Evolutionary conservation across 2,113 vertebrate genomes (phyloP).

Genomic region (Rhinopomastus cyanomelas): DNA sequence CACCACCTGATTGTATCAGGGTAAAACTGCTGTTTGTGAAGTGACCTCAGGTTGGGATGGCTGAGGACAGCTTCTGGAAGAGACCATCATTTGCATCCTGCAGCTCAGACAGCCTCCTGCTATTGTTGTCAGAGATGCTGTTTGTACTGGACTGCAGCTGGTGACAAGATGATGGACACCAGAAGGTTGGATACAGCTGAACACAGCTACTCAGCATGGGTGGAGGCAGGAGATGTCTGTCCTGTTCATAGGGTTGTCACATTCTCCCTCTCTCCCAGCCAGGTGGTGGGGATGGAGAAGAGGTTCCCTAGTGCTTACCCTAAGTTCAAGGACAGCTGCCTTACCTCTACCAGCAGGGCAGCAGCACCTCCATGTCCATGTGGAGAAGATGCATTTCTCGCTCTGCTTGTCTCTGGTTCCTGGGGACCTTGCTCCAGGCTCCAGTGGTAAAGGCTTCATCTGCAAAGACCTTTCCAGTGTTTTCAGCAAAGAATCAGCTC

Average conservation of each 20-base stretch:
- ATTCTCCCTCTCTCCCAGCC: neutral
- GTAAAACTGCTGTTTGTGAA: neutral
- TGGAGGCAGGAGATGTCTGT: neutral
- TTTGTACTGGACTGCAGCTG: neutral
- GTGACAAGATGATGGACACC: neutral
- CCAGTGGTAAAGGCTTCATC: neutral
- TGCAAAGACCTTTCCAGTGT: neutral
- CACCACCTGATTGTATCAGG: too few species aligned
- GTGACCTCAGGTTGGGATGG: neutral
- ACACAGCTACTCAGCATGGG: neutral
- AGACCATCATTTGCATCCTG: neutral
- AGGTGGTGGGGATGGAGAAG: neutral
- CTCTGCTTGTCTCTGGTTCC: neutral
- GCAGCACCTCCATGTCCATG: fast-evolving
- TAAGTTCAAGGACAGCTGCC: too few species aligned
- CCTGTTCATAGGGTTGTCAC: fast-evolving
- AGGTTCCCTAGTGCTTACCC: too few species aligned
- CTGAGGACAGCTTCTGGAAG: neutral
- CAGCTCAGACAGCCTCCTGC: neutral
- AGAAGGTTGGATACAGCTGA: neutral
- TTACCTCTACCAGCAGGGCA: fast-evolving
- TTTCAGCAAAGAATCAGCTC: neutral
- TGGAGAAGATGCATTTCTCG: neutral
- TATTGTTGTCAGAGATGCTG: slow-evolving; percentile 12
- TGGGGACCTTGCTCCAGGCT: neutral